Base-by-base conservation (phyloP, 1,140 invertebrate species). In the Propsilocerus akamusi region DNA sequence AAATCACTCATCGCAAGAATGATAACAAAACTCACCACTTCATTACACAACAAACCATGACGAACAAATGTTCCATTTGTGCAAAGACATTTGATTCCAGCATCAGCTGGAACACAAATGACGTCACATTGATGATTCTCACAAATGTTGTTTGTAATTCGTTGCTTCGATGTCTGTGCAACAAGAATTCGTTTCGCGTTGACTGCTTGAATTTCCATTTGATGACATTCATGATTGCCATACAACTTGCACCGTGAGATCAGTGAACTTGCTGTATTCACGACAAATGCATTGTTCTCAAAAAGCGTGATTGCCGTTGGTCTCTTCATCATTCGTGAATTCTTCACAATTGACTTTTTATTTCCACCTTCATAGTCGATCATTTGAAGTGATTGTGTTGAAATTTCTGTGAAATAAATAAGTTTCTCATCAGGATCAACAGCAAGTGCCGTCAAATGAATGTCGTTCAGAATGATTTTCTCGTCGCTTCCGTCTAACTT, bases 351-450 rank as follows among this genome's bases (percentile, higher is more conserved):
- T 1, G 71, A 53, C 49, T 66, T 65, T 11, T 75, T 63, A 32
- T 72, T 65, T 3, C 65, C 68, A 7, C 78, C 79, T 48, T 83
- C 72, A 8, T 85, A 75, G 52, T 72, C 70, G n/a, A 80, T 68
- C 47, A 70, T 67, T 57, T 80, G 72, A 17, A 90, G 72, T 7
- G 68, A 69, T 49, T 70, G 73, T 10, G 59, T 58, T 59, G 70
- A 74, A 52, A 75, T 65, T 59, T 86, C 83, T 0, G 73, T 68
- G 62, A 77, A 83, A 58, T 86, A 90, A 1, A 90, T 56, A 30
- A 69, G 58, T 51, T 71, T 68, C 51, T 72, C 76, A 51, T 78
- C 71, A 47, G 73, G 67, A 68, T 89, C 83, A 26, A 75, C 69
- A 1, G 80, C 69, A 0, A 90, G 53, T 0, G 79, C 79, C 2